Conservation (phyloP, 1,140 invertebrate genomes). For the Babylonia areolata region DNA sequence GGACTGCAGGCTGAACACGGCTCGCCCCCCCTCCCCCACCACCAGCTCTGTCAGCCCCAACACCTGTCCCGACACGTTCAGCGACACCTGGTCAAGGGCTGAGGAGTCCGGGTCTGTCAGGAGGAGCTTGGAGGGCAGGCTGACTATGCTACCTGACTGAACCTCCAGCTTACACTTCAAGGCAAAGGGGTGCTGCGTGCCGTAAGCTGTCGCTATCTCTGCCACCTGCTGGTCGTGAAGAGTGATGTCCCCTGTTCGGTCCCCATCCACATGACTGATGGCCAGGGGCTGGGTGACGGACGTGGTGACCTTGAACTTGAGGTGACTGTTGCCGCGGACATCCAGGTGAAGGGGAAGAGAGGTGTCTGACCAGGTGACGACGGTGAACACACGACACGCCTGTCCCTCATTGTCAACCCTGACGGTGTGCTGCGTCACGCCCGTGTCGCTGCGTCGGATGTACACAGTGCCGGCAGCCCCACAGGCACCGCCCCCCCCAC, state of each 20-base stretch:
- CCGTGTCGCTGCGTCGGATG: slow-evolving; percentile 50
- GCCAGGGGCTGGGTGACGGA: background rate
- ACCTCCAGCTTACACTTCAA: slow-evolving; percentile 59
- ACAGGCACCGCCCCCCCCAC: slow-evolving; percentile 46
- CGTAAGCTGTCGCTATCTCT: slow-evolving; percentile 59
- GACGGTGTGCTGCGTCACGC: slow-evolving; percentile 48
- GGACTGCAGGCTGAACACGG: slow-evolving; percentile 50
- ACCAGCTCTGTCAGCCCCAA: slow-evolving; percentile 58
- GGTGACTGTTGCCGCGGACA: slow-evolving; percentile 46
- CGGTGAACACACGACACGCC: slow-evolving; percentile 29
- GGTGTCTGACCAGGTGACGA: slow-evolving; percentile 41
- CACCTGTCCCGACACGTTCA: slow-evolving; percentile 56
- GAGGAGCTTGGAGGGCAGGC: slow-evolving; percentile 58
- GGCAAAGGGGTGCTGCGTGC: slow-evolving; percentile 58
- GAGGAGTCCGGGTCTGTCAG: slow-evolving; percentile 51
- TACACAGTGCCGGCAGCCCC: slow-evolving; percentile 65
- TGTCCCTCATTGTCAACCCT: slow-evolving; percentile 52
- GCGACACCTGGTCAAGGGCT: slow-evolving; percentile 43
- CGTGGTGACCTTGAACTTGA: slow-evolving; percentile 43
- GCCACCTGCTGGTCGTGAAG: slow-evolving; percentile 50
- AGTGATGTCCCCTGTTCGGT: slow-evolving; percentile 55
- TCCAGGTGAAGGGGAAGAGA: slow-evolving; percentile 44
- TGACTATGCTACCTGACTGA: slow-evolving; percentile 46
- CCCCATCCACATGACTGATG: slow-evolving; percentile 55
- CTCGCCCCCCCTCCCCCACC: slow-evolving; percentile 57